Evolutionary conservation across 2,113 vertebrate species (phyloP), one percentile per base, ranked within the genome.

Genomic region (Andinoacara biseriatus): DNA sequence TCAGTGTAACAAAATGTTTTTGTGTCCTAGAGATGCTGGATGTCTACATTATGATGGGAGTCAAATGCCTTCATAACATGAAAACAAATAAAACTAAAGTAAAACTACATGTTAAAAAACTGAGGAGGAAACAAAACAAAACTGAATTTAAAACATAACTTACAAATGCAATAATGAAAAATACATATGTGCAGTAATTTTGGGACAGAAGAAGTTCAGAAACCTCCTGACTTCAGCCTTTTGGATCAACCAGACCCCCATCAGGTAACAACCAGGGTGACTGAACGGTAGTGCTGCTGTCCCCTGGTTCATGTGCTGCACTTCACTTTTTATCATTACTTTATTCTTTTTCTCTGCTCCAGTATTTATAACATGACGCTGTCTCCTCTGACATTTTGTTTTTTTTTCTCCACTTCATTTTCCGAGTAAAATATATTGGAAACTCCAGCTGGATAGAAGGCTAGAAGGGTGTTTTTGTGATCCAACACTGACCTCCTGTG

Each of bases 401-500:
- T 35, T 75, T 75, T 58, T 26, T 20, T 26, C 56, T 29, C n/a
- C 15, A 11, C 22, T 61, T 76, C 13, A 24, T 46, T 54, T 20
- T 11, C 24, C n/a, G 14, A 2, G 38, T 9, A n/a, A 38, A 74
- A 61, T 59, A 13, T 46, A 4, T 22, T 24, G 20, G 15, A 52
- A 24, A 7, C 4, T 38, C 40, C 9, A 26, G 43, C 40, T 24
- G 20, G 3, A 11, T 54, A 38, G 13, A 33, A 29, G 7, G 46
- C 24, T 33, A 33, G 31, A 1, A 33, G 31, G 26, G 15, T 4
- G 5, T 61, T 31, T 75, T 2, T 60, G 3, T 63, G 54, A 63
- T 80, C 8, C 56, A 57, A 74, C 61, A 74, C 84, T 83, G 90
- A 10, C 84, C 43, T 43, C 0, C 2, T 60, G 86, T 84, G 88